Percentiles rank a stretch among this genome's conserved stretches.
These are phyloP conservation scores for Lamprotornis superbus DNA, from an alignment of 2,113 vertebrate genomes.

Conservation along the genomic window DNA sequence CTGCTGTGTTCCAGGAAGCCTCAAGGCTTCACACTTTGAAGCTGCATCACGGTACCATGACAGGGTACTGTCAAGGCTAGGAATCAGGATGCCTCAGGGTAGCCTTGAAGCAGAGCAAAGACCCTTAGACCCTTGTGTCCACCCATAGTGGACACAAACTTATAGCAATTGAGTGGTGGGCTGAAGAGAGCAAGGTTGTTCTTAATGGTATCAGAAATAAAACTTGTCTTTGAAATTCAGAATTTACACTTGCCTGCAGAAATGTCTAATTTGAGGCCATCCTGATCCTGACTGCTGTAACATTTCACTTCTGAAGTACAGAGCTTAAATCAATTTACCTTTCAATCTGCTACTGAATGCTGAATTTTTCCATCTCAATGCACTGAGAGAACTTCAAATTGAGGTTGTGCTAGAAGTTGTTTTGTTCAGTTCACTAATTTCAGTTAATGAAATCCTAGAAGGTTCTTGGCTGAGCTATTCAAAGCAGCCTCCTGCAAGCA, in stretches of 20 bases:
- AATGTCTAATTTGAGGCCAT: background rate
- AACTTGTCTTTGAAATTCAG: background rate
- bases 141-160: background rate
- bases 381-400: background rate
- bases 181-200: conserved; percentile 5
- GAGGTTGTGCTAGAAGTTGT: background rate
- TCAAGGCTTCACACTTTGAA: conserved; percentile 52
- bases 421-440: background rate
- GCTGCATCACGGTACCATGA: background rate
- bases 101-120: conserved; percentile 56
- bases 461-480: background rate
- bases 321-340: background rate
- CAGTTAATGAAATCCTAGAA: background rate
- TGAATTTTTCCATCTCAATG: background rate
- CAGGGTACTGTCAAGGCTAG: background rate
- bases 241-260: background rate
- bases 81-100: conserved; percentile 45
- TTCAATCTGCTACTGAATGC: background rate
- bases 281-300: background rate
- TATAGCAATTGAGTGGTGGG: background rate
- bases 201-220: background rate
- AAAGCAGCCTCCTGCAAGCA: background rate
- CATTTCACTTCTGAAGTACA: background rate
- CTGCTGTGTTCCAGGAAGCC: background rate
- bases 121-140: background rate